Evolutionary conservation across 2,888 invertebrate genomes (phyloP).

Genomic region (Drosophila fulvimacula): DNA sequence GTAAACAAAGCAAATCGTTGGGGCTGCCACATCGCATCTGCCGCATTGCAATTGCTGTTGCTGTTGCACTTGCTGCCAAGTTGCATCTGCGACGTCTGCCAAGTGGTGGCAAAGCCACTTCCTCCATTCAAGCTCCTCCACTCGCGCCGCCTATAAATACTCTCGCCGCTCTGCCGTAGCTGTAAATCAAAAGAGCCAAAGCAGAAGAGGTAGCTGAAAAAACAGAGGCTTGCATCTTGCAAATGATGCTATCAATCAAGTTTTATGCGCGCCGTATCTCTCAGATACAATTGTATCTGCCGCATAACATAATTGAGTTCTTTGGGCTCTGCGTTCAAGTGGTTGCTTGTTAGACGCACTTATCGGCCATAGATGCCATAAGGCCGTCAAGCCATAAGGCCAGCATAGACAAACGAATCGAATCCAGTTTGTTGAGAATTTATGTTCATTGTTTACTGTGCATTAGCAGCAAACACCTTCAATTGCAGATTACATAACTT

Average conservation of each 20-base stretch:
- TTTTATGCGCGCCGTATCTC: conserved; percentile 43
- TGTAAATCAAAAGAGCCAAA: conserved; percentile 57
- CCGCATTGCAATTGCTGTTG: conserved; percentile 44
- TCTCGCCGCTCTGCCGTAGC: conserved; percentile 31
- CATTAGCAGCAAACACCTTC: conserved; percentile 52
- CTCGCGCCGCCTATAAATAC: neutral
- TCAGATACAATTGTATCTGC: conserved; percentile 35
- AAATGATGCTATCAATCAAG: conserved; percentile 67
- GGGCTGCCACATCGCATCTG: conserved; percentile 20
- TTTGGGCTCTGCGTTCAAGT: conserved; percentile 45
- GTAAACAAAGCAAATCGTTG: conserved; percentile 66
- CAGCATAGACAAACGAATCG: conserved; percentile 44
- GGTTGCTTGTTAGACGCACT: conserved; percentile 53
- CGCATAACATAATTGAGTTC: conserved; percentile 30
- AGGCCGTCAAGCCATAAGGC: conserved; percentile 18
- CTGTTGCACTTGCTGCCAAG: conserved; percentile 45
- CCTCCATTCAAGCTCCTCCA: conserved; percentile 9
- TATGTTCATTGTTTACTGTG: conserved; percentile 47
- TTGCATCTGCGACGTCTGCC: conserved; percentile 27
- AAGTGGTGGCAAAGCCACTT: conserved; percentile 33
- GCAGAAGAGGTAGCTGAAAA: conserved; percentile 7
- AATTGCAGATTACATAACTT: conserved; percentile 21
- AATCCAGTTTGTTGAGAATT: conserved; percentile 40
- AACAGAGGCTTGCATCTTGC: conserved; percentile 30
- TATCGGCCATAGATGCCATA: conserved; percentile 27